Base-by-base conservation (phyloP, 2,888 invertebrate genomes). In the Yponomeuta evonymella region DNA sequence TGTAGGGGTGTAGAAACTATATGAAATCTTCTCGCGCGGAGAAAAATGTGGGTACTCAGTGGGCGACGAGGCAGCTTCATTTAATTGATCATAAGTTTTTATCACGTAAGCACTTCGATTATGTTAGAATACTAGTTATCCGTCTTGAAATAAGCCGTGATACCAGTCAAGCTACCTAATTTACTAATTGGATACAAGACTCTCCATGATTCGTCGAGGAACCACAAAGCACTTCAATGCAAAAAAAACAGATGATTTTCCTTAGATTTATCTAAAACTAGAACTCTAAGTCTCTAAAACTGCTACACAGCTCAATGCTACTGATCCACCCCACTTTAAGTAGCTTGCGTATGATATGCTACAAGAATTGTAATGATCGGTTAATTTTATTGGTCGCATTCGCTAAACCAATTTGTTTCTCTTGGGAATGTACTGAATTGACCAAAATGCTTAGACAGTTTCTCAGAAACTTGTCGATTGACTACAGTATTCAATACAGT, bases 1-100 rank as follows among this genome's bases (percentile, higher is more conserved):
- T 58, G 12, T 58, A 58, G 51, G 51, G 51, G 15, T 15, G 51
- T 58, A 15, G 15, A 58, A 58, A 58, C 51, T 58, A 58, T 5
- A 58, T 58, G 51, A 15, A 58, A 74, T 73, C 76, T 75, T 75
- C 76, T 78, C 77, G 78, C 78, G 78, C 76, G 76, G 71, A 66
- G 71, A 69, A 51, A 69, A 12, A 74, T 72, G 79, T 77, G 73
- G 77, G 78, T 30, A 48, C 72, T 4, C 64, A 71, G 82, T 84
- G 78, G 83, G 63, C 72, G 36, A 51, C 33, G 67, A 15, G 51
- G 51, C 66, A 51, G 69, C 63, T 10, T 68, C 70, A 1, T 72
- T 71, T 70, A 72, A 66, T 67, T 48, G 51, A 51, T 48, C 70
- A 70, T 58, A 68, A n/a, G 29, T 58, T 71, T 71, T 67, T 43